Base-by-base conservation (phyloP, 2,888 invertebrate species). In the Palloptera scutellata region DNA sequence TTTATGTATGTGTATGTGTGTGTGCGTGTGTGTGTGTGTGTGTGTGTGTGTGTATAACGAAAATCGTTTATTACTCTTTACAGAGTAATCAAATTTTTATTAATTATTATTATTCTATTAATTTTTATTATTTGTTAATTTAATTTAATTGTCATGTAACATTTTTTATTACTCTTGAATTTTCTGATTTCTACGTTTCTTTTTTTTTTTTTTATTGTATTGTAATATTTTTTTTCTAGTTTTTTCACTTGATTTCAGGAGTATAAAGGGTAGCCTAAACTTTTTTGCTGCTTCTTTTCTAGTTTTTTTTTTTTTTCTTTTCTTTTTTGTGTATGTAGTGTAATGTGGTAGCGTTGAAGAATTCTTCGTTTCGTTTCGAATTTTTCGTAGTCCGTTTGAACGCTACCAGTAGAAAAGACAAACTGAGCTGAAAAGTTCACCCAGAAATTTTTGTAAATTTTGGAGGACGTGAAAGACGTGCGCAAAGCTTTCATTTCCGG, bases 351-450 rank as follows among this genome's bases (percentile, higher is more conserved):
- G 15, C 48, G 48, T 48, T 13, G 48, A 48, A 48, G 30, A 40
- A 12, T 20, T 20, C 61, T 19, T 19, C 57, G 67, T 53, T 61
- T 17, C 42, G 61, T 11, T 40, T n/a, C n/a, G n/a, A n/a, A n/a
- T n/a, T n/a, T 61, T 66, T 54, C 52, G 41, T 43, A 15, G 42
- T 61, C 40, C 55, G 52, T 68, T 57, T 64, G 60, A 30, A 67
- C 67, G 59, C 70, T 66, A 68, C 55, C 66, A 72, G 62, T 64
- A 61, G 64, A 64, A 68, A 64, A 52, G 62, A 66, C 62, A 53
- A 66, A 72, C 71, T 72, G 68, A 69, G 58, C 69, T 66, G 61
- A 70, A 72, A 72, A 62, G 60, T 70, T 69, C 59, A 55, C 66
- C 69, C 69, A 64, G 62, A 72, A 66, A 59, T 63, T 62, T 61